Conservation (phyloP, 2,888 invertebrate genomes). For the Trachelus stipa region DNA sequence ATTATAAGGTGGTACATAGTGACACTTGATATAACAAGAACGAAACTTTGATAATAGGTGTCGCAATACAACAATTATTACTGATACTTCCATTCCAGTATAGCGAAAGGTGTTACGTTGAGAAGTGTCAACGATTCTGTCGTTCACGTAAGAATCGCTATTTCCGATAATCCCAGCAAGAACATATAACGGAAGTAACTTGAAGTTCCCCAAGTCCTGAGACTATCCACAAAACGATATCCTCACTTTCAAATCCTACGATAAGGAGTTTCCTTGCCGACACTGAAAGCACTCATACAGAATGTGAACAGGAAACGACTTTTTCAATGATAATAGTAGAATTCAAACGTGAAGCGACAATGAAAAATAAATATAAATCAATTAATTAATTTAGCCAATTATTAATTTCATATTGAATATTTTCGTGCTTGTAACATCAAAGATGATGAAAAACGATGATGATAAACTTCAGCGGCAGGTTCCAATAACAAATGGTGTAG, state of each 20-base stretch:
- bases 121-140: not conserved
- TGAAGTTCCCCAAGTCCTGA: not conserved
- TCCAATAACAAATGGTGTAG: not conserved
- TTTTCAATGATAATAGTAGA: not conserved
- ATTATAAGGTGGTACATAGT: not conserved
- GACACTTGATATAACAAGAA: not conserved
- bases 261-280: not conserved
- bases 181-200: not conserved
- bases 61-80: not conserved
- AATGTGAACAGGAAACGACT: not conserved
- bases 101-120: not conserved
- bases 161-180: not conserved
- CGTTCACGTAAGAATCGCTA: not conserved
- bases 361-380: not conserved
- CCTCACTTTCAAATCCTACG: not conserved
- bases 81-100: not conserved
- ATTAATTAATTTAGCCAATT: not conserved
- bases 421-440: not conserved
- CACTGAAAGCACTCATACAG: not conserved
- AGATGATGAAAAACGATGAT: not conserved
- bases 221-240: not conserved
- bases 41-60: conserved; percentile 36
- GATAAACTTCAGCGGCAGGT: not conserved
- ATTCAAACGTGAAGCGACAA: not conserved
- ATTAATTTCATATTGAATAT: not conserved